phyloP scores from a whole-genome alignment of 2,797 vertebrate species.

The Phrynocephalus vlangalii region DNA sequence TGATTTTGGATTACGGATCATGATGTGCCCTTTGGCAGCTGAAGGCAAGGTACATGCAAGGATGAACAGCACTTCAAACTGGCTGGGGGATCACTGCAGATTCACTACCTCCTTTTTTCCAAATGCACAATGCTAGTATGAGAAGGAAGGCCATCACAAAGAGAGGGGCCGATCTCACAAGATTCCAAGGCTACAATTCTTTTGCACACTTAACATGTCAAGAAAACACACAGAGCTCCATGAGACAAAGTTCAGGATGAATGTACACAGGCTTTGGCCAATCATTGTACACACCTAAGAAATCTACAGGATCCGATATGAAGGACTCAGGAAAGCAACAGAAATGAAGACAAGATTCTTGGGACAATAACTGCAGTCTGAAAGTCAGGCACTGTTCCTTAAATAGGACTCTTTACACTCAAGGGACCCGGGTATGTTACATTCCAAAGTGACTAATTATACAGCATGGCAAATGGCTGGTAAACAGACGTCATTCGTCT shows the following conservation, averaged over 20 bases:
- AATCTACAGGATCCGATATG: neutral
- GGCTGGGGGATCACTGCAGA: neutral
- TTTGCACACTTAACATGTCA: neutral
- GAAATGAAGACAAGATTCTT: neutral
- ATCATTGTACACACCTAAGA: neutral
- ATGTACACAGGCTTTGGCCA: neutral
- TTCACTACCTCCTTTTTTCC: too few species aligned
- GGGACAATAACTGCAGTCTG: conserved; percentile 6
- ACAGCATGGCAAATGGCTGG: conserved; percentile 36
- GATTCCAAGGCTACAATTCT: neutral
- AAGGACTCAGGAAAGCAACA: conserved; percentile 24
- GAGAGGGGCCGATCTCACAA: neutral
- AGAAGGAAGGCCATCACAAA: neutral
- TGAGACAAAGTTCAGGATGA: neutral
- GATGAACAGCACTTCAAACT: neutral
- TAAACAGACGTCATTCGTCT: conserved; percentile 51
- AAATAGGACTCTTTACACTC: conserved; percentile 10
- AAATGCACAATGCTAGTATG: neutral
- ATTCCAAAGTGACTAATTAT: conserved; percentile 36
- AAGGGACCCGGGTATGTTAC: conserved; percentile 6
- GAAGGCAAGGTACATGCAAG: neutral
- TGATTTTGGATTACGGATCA: neutral
- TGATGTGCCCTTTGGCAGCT: neutral
- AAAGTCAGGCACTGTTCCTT: conserved; percentile 33
- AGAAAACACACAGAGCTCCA: neutral